Percentiles rank a stretch among this genome's conserved stretches.
Conservation (phyloP, 2,113 vertebrate species). For the Ammospiza nelsoni region DNA sequence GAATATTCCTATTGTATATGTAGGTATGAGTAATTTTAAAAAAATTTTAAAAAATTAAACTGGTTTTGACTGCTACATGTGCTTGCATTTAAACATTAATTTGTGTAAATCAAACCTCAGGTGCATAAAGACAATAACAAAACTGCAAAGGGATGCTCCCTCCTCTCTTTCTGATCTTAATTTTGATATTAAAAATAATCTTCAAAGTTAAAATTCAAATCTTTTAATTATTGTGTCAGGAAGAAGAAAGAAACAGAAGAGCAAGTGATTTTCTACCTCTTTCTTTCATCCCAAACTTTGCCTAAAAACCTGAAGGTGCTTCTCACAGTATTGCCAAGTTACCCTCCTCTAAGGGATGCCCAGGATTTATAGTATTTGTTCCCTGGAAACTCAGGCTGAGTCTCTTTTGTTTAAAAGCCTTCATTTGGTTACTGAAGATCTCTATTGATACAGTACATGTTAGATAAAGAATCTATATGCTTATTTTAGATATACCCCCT, state of each 20-base stretch:
- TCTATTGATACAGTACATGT: neutral
- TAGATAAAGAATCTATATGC: neutral
- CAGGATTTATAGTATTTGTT: neutral
- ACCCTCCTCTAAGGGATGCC: neutral
- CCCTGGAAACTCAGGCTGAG: neutral
- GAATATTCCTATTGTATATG: neutral
- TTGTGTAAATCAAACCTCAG: neutral
- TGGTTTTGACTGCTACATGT: neutral
- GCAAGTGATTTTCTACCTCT: neutral
- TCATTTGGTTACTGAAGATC: neutral
- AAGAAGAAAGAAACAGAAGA: neutral
- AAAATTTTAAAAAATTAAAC: neutral
- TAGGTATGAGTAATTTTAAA: neutral
- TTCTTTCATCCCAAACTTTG: neutral
- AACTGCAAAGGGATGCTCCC: neutral
- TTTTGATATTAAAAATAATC: neutral
- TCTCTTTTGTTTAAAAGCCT: neutral
- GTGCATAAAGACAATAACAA: neutral
- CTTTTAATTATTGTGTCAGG: neutral
- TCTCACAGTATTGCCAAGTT: neutral
- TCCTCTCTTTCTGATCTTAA: neutral
- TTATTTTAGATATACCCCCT: neutral
- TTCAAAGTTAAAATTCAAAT: neutral
- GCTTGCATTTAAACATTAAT: neutral
- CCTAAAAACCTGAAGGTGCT: neutral